phyloP scores from a whole-genome alignment of 2,888 invertebrate genomes.

The Calameuta idolon region DNA sequence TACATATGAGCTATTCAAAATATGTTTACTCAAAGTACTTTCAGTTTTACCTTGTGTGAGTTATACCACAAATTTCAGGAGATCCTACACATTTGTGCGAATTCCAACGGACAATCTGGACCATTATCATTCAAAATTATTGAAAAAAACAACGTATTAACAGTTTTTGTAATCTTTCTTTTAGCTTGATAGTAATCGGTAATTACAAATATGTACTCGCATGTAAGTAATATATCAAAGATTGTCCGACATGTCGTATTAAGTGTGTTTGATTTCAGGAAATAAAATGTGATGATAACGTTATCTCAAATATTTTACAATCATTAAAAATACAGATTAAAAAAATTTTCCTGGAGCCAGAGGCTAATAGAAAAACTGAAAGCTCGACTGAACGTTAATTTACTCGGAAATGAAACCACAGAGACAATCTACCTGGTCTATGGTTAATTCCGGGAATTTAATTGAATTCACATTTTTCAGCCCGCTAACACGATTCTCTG shows the following conservation, averaged over 20 bases:
- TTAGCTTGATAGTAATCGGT: too few relatives aligned
- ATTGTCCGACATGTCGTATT: neutral
- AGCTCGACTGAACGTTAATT: neutral
- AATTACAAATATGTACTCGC: too few relatives aligned
- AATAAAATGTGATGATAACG: neutral
- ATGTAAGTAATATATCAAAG: too few relatives aligned
- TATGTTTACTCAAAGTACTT: too few relatives aligned
- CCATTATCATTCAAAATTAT: too few relatives aligned
- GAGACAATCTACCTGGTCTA: neutral
- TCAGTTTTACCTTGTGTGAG: too few relatives aligned
- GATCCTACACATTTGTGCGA: too few relatives aligned
- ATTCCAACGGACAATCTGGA: too few relatives aligned
- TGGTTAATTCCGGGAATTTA: neutral
- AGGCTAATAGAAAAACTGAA: neutral
- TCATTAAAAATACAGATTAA: neutral
- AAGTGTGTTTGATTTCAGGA: neutral
- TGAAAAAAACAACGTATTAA: too few relatives aligned
- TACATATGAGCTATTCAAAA: too few relatives aligned
- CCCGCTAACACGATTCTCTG: neutral
- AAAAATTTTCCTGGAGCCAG: neutral
- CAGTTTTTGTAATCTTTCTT: too few relatives aligned
- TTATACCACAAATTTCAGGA: too few relatives aligned
- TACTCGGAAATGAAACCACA: neutral
- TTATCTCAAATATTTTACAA: neutral
- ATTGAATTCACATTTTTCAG: neutral